Conservation (phyloP, 2,113 vertebrate species). For the Bubo blakistoni region DNA sequence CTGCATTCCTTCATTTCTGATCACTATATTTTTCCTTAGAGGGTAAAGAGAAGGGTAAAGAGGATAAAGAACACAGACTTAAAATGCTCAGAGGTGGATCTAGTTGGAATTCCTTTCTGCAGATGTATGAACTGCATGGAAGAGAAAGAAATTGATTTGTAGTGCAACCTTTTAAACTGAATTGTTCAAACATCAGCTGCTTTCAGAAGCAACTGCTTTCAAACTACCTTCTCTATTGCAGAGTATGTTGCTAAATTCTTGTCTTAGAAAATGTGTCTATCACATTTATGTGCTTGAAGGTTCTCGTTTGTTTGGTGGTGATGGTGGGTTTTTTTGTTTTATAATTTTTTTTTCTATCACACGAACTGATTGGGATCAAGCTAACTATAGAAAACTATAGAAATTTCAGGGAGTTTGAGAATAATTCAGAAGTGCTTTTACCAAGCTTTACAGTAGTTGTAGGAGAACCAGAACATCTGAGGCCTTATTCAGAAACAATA, state of each 20-base stretch:
- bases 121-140: background rate
- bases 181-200: background rate
- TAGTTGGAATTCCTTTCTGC: background rate
- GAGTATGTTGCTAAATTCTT: background rate
- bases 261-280: background rate
- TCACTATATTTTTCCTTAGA: background rate
- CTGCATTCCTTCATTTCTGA: background rate
- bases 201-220: background rate
- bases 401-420: background rate
- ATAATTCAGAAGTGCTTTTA: background rate
- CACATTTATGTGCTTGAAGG: background rate
- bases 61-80: background rate
- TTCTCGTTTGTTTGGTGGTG: accelerated
- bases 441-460: background rate
- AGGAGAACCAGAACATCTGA: background rate
- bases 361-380: background rate
- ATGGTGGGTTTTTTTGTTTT: background rate
- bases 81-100: background rate
- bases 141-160: background rate
- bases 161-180: background rate
- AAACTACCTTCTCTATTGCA: background rate
- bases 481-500: background rate
- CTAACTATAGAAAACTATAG: background rate
- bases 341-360: background rate
- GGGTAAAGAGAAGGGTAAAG: background rate